phyloP scores from a whole-genome alignment of 2,113 vertebrate species.

The Austrofundulus limnaeus region DNA sequence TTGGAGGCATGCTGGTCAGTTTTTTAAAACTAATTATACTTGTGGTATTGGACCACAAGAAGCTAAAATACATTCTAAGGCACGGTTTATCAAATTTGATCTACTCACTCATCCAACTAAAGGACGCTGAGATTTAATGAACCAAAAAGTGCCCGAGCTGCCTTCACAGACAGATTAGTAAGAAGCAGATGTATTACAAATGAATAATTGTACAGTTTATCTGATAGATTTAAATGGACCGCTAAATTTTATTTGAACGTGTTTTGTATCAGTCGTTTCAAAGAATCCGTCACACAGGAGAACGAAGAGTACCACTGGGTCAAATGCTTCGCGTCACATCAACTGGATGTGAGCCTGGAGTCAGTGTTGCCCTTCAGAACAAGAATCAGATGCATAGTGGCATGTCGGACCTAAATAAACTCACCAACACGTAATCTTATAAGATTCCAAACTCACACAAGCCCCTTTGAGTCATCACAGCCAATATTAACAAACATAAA shows the following conservation, averaged over 20 bases:
- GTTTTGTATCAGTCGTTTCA: not conserved
- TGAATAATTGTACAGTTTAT: too few species aligned
- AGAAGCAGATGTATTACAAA: not conserved
- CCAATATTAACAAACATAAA: constrained; percentile 9
- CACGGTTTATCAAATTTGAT: too few species aligned
- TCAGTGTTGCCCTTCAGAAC: constrained; percentile 39
- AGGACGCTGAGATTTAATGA: too few species aligned
- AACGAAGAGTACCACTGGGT: constrained; percentile 21
- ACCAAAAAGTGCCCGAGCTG: too few species aligned
- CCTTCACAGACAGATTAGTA: not conserved
- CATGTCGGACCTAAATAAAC: constrained; percentile 18
- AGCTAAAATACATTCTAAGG: too few species aligned
- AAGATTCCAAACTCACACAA: not conserved
- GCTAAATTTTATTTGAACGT: not conserved
- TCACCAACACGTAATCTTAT: constrained; percentile 12
- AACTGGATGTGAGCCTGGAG: constrained; percentile 33
- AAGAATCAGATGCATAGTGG: constrained; percentile 8
- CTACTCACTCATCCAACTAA: too few species aligned
- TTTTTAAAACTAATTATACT: too few species aligned
- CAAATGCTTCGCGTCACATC: constrained; percentile 46
- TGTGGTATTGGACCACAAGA: too few species aligned
- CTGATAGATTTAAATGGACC: not conserved
- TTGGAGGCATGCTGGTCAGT: too few species aligned
- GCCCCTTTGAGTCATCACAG: constrained; percentile 1
- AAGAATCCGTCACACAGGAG: constrained; percentile 4